These are phyloP conservation scores for Desmodus rotundus DNA, from an alignment of 2,113 vertebrate species.

Conservation along the genomic window DNA sequence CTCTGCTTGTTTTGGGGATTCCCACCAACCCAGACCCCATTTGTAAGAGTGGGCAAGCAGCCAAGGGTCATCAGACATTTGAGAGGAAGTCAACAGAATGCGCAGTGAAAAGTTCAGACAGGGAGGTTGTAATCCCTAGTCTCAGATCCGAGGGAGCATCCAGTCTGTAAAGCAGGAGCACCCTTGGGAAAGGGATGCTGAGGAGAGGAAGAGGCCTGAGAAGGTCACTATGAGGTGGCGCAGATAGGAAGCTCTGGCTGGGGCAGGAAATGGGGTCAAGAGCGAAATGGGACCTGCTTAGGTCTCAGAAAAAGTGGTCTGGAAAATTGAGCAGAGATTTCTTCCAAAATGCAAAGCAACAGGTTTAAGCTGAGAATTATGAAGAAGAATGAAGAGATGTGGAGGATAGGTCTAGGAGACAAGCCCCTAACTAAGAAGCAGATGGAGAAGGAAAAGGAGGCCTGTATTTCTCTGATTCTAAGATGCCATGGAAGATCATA, in stretches of 20 bases:
- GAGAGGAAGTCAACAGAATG: not conserved
- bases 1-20: not conserved
- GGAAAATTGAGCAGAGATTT: constrained; percentile 39
- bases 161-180: not conserved
- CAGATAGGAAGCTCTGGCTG: not conserved
- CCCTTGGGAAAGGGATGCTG: not conserved
- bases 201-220: not conserved
- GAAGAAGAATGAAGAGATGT: not conserved
- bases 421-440: not conserved
- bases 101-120: not conserved
- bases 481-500: not conserved
- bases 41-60: not conserved
- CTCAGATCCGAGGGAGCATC: not conserved
- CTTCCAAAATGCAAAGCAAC: constrained; percentile 25
- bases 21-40: not conserved
- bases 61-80: not conserved
- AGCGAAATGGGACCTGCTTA: not conserved
- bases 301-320: not conserved
- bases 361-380: constrained; percentile 12
- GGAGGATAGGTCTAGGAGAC: not conserved
- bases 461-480: not conserved
- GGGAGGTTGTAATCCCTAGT: not conserved
- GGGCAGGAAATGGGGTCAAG: not conserved
- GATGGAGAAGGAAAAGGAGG: not conserved
- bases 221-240: not conserved